Evolutionary conservation across 23 tunicate genomes (phyloP).

Genomic region (Styela plicata): DNA sequence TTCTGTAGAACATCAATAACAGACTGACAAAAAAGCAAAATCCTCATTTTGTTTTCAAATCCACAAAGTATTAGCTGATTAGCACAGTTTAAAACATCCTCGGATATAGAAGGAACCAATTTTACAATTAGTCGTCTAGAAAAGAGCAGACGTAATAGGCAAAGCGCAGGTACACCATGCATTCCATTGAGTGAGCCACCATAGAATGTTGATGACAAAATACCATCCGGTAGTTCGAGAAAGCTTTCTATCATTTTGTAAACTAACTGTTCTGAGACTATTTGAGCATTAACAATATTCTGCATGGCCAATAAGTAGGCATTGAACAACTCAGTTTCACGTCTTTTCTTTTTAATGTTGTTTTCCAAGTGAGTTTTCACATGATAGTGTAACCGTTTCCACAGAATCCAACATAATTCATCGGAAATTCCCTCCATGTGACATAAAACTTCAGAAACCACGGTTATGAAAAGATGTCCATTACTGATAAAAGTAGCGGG

Average conservation of each 20-base stretch:
- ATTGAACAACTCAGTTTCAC: constrained; percentile 31
- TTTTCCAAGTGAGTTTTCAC: constrained; percentile 2
- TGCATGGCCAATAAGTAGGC: not conserved
- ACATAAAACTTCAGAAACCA: constrained; percentile 43
- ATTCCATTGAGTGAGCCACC: constrained; percentile 29
- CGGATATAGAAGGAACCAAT: not conserved
- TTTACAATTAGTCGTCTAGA: constrained; percentile 1
- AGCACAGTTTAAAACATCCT: constrained; percentile 39
- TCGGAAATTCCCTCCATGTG: not conserved
- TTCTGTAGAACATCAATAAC: constrained; percentile 15
- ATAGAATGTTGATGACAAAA: constrained; percentile 28
- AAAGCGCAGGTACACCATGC: constrained; percentile 58
- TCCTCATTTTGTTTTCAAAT: constrained; percentile 46
- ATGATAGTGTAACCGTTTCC: constrained; percentile 16
- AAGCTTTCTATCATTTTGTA: constrained; percentile 18
- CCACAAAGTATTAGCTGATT: constrained; percentile 34
- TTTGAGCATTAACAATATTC: not conserved
- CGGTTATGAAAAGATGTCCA: constrained; percentile 33
- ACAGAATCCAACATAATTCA: not conserved
- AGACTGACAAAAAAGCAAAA: constrained; percentile 36
- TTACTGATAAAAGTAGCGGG: constrained; percentile 44
- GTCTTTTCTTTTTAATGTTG: constrained; percentile 16
- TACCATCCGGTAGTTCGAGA: constrained; percentile 7
- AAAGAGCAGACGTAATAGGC: constrained; percentile 29
- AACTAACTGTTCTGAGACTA: not conserved